Evolutionary conservation across 2,888 invertebrate species (phyloP).

Genomic region (Rhaphigaster nebulosa): DNA sequence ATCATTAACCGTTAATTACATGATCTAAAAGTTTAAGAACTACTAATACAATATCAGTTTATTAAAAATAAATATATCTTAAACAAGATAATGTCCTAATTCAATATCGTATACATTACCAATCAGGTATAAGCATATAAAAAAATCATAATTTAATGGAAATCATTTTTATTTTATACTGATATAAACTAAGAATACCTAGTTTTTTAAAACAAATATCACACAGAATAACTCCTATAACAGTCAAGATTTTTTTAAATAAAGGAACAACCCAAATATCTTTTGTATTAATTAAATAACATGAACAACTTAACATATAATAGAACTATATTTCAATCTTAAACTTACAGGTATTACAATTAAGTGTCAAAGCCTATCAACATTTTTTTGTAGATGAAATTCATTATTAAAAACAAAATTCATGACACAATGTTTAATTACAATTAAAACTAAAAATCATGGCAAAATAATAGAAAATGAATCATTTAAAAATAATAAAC

Average conservation of each 20-base stretch:
- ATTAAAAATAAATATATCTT: background rate
- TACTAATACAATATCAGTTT: background rate
- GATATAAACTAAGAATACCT: background rate
- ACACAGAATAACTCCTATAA: background rate
- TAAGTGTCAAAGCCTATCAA: background rate
- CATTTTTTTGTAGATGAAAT: background rate
- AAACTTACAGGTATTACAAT: background rate
- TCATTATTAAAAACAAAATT: background rate
- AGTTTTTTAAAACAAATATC: background rate
- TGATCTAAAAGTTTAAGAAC: background rate
- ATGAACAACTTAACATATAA: background rate
- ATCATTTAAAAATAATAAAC: background rate
- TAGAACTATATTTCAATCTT: background rate
- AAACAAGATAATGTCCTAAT: background rate
- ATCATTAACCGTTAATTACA: background rate
- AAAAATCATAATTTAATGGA: background rate
- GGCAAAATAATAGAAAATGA: background rate
- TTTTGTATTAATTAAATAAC: background rate
- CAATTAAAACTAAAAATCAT: background rate
- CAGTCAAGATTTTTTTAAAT: background rate
- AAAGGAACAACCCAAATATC: background rate
- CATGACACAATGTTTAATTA: background rate
- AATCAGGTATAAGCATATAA: background rate
- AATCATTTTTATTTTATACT: background rate
- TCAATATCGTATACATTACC: background rate